Conservation (phyloP, 2,797 vertebrate species). For the Acanthis flammea region DNA sequence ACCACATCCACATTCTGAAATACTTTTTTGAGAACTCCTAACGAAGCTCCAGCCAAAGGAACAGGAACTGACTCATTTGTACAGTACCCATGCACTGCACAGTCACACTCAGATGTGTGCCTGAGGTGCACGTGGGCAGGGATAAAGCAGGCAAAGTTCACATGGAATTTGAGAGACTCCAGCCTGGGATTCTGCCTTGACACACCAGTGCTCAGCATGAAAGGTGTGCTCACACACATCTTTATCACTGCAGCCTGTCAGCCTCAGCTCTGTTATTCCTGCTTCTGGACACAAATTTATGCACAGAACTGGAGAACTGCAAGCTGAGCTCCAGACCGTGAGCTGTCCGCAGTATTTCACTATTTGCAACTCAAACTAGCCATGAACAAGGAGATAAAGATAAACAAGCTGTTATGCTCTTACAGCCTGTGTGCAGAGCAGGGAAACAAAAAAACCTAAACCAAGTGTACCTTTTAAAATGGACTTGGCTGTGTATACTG, state of each 20-base stretch:
- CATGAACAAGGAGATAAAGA: background rate
- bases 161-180: background rate
- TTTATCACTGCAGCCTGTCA: background rate
- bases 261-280: background rate
- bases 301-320: background rate
- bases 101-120: constrained; percentile 76
- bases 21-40: constrained; percentile 86
- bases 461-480: background rate
- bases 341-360: background rate
- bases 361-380: background rate
- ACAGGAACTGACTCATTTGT: constrained; percentile 93
- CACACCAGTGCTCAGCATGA: accelerated
- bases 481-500: background rate
- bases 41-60: constrained; percentile 82
- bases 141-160: constrained; percentile 34
- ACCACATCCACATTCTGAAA: constrained; percentile 96
- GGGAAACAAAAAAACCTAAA: background rate
- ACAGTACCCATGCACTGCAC: constrained; percentile 76
- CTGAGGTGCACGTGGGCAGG: constrained; percentile 37
- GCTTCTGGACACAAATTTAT: background rate
- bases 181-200: background rate
- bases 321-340: background rate
- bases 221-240: background rate
- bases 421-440: background rate
- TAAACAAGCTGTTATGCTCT: background rate